A percentile compares a stretch with the other conserved stretches of the same genome.
These are phyloP conservation scores for Eristalis tenax DNA, from an alignment of 2,888 invertebrate genomes.

Conservation along the genomic window DNA sequence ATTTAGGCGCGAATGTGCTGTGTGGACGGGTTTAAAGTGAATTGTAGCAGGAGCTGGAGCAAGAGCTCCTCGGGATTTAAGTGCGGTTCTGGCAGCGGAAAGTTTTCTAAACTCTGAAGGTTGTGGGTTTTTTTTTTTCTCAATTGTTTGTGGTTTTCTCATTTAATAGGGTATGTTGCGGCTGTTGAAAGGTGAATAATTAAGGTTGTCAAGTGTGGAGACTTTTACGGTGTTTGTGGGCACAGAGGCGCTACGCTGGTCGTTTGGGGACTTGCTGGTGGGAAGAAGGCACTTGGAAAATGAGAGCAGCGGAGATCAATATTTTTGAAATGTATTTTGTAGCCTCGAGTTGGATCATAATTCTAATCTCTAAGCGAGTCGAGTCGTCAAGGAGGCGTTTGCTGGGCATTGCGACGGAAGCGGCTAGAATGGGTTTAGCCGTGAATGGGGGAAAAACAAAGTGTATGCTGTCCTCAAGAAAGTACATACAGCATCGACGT, in stretches of 20 bases:
- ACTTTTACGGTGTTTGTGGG: not conserved
- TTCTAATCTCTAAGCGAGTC: too few relatives aligned
- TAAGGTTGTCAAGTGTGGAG: not conserved
- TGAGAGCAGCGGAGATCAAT: too few relatives aligned
- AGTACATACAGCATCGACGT: too few relatives aligned
- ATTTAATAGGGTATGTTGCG: not conserved
- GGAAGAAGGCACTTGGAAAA: not conserved
- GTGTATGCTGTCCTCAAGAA: too few relatives aligned
- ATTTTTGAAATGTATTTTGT: too few relatives aligned
- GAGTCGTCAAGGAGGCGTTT: too few relatives aligned
- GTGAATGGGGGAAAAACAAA: too few relatives aligned
- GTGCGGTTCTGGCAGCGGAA: slow-evolving; percentile 7
- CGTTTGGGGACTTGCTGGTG: not conserved
- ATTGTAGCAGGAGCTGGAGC: slow-evolving; percentile 3
- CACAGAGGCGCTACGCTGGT: not conserved
- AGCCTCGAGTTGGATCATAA: too few relatives aligned
- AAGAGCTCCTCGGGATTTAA: slow-evolving; percentile 5
- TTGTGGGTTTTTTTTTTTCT: slow-evolving; percentile 12
- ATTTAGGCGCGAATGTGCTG: slow-evolving; percentile 54
- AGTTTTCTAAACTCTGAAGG: slow-evolving; percentile 33
- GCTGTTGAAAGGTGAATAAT: not conserved
- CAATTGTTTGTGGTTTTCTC: not conserved
- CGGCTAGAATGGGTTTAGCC: too few relatives aligned
- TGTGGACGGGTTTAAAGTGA: slow-evolving; percentile 43
- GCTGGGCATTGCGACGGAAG: too few relatives aligned